Evolutionary conservation across 2,888 invertebrate species (phyloP), one percentile per base, ranked within the genome.

Genomic region (Eugnorisma glareosa): DNA sequence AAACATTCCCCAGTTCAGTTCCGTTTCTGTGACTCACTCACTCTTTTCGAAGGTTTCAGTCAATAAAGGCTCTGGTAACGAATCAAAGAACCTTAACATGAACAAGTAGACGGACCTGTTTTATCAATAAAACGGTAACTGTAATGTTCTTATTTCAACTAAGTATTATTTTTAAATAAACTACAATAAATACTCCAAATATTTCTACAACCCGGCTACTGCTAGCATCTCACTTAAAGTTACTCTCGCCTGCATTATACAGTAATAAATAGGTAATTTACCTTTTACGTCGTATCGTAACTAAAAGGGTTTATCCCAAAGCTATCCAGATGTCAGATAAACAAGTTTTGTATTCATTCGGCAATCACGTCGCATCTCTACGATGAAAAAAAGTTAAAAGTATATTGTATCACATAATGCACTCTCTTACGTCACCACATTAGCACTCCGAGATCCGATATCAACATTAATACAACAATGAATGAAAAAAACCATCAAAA

Each of bases 381-480:
- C 80, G 78, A 48, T 82, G 76, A 80, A 88, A 82, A 82, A 84
- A 77, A 76, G 63, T 77, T 81, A 54, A 81, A 87, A 88, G 88
- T 86, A 87, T 87, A 86, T 83, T 89, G 79, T 88, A 82, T 80
- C 88, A 89, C 91, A 91, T 89, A 90, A 88, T 86, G 86, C 89
- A 86, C 84, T 88, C 80, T 80, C 81, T 86, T 81, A 72, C 89
- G 85, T 90, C 88, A 86, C 88, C 93, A 93, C 93, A 92, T 93
- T 92, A 93, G 92, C 93, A 92, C 91, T 90, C 88, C 79, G 75
- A 83, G 90, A 92, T 92, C 93, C 90, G 92, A 92, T 93, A 94
- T 93, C 94, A 92, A 91, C 92, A 92, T 90, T 94, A 94, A 94
- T 93, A 93, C 93, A 92, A 92, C 90, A 89, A 88, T 88, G 83